phyloP scores from a whole-genome alignment of 1,140 invertebrate genomes.

The Manduca sexta region DNA sequence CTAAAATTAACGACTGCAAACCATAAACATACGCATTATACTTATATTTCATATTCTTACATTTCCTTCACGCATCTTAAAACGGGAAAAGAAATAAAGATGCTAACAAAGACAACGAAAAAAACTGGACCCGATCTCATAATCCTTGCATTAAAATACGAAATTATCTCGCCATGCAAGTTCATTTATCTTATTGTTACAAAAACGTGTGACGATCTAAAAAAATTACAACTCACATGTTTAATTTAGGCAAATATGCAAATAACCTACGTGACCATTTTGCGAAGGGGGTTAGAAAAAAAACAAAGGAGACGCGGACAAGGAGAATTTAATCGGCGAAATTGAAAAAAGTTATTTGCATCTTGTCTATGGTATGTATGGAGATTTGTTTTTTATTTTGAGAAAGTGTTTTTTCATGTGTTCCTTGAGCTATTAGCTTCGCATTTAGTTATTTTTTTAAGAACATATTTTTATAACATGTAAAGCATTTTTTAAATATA shows the following conservation, averaged over 20 bases:
- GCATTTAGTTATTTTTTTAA: too few species aligned
- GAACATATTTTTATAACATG: too few species aligned
- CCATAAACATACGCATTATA: too few species aligned
- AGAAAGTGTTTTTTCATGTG: constrained; percentile 36
- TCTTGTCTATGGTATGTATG: constrained; percentile 37
- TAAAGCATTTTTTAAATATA: too few species aligned
- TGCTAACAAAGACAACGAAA: constrained; percentile 26
- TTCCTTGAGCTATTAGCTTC: constrained; percentile 13
- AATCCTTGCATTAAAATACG: constrained; percentile 33
- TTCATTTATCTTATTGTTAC: constrained; percentile 17
- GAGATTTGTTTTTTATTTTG: constrained; percentile 35
- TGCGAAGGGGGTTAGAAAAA: constrained; percentile 35
- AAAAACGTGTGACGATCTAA: constrained; percentile 11
- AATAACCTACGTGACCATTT: constrained; percentile 40
- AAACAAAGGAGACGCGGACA: constrained; percentile 22
- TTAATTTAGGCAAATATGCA: constrained; percentile 37
- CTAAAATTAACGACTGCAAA: too few species aligned
- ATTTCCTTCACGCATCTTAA: neutral
- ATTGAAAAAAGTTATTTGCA: constrained; percentile 31
- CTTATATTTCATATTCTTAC: too few species aligned
- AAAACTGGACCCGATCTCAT: constrained; percentile 24
- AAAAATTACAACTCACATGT: constrained; percentile 25
- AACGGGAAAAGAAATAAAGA: neutral
- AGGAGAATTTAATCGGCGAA: constrained; percentile 16
- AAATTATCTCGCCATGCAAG: constrained; percentile 21